Conservation (phyloP, 2,113 vertebrate species). For the Arizona elegans region DNA sequence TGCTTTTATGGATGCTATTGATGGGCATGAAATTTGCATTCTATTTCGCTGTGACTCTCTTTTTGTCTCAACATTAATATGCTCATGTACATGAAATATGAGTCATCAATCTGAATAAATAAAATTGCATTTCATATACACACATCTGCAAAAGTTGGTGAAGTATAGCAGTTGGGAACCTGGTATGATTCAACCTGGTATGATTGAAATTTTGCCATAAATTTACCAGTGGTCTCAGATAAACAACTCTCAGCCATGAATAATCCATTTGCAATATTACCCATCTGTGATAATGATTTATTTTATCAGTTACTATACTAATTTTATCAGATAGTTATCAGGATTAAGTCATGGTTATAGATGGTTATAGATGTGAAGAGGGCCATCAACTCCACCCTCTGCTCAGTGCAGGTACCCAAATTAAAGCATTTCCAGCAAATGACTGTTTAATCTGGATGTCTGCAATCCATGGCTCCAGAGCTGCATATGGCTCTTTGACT, state of each 20-base stretch:
- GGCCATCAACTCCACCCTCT: not conserved
- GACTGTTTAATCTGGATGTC: not conserved
- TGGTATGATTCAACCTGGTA: not conserved
- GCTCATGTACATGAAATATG: not conserved
- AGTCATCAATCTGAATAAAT: not conserved
- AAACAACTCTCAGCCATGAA: not conserved
- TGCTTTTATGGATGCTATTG: not conserved
- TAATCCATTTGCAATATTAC: not conserved
- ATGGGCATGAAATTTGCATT: not conserved
- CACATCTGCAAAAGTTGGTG: not conserved
- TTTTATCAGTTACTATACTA: not conserved
- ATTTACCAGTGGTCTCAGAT: not conserved
- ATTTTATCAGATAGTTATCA: not conserved
- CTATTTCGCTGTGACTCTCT: not conserved
- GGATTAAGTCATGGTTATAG: not conserved
- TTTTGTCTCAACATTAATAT: not conserved
- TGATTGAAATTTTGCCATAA: not conserved
- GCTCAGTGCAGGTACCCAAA: not conserved
- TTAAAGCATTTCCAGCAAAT: not conserved
- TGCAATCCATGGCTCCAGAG: too few relatives aligned
- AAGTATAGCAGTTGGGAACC: not conserved
- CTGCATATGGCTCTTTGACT: too few relatives aligned
- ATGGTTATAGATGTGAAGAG: not conserved
- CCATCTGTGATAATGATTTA: not conserved
- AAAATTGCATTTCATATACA: not conserved